phyloP scores from a whole-genome alignment of 2,888 invertebrate genomes.

The Synanthedon tipuliformis region DNA sequence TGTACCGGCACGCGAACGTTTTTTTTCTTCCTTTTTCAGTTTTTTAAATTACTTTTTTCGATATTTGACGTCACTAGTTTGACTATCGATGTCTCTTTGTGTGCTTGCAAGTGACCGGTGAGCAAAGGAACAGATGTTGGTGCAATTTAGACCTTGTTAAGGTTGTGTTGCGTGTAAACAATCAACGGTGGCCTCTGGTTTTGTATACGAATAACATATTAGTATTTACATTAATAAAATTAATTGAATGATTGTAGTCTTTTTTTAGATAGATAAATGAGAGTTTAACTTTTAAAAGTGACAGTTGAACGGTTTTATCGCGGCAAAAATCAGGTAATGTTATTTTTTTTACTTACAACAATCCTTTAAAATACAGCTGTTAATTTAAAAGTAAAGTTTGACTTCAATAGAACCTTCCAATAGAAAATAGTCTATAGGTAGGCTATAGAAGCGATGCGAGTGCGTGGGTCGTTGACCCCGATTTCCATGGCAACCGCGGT shows the following conservation, averaged over 20 bases:
- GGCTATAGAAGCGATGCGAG: conserved; percentile 22
- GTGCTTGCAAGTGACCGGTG: conserved; percentile 8
- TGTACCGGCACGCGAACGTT: conserved; percentile 64
- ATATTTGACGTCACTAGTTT: conserved; percentile 35
- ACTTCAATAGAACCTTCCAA: not conserved
- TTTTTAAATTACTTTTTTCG: conserved; percentile 33
- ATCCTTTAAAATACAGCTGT: too few species aligned
- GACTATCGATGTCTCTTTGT: conserved; percentile 10
- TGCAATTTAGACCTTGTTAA: conserved; percentile 5
- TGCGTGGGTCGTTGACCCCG: conserved; percentile 52
- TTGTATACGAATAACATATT: conserved; percentile 16
- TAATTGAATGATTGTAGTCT: not conserved
- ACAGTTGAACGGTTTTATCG: not conserved
- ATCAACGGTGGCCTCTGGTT: conserved; percentile 12
- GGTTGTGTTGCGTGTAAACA: conserved; percentile 7
- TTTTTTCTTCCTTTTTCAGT: conserved; percentile 44
- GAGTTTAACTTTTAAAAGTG: not conserved
- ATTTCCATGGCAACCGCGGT: conserved; percentile 47
- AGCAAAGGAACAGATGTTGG: conserved; percentile 2
- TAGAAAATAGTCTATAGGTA: not conserved
- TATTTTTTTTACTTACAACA: not conserved
- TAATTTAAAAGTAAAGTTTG: too few species aligned
- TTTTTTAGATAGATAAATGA: not conserved
- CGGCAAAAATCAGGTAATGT: not conserved
- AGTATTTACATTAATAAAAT: conserved; percentile 1